Conservation (phyloP, 1,140 invertebrate species). For the Eurosta solidaginis region DNA sequence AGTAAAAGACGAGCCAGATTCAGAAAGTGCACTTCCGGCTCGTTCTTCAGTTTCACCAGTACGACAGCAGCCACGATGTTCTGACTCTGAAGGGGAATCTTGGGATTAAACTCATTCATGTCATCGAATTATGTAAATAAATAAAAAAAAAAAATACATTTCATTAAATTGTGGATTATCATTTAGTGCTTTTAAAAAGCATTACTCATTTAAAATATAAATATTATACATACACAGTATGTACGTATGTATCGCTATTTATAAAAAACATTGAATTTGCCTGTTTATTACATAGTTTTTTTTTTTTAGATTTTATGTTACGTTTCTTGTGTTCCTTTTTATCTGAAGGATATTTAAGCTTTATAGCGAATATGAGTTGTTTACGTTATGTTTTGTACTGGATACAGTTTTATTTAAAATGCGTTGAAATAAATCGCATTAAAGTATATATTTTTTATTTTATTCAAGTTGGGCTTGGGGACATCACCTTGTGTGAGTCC, state of each 20-base stretch:
- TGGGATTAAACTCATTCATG: constrained; percentile 1
- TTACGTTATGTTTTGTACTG: not conserved
- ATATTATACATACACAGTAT: not conserved
- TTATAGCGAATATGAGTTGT: not conserved
- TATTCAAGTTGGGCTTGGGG: too few relatives aligned
- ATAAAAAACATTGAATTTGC: not conserved
- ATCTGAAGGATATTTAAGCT: not conserved
- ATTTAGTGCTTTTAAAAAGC: not conserved
- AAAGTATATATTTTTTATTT: not conserved
- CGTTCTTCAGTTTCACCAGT: not conserved
- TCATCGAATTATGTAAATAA: not conserved
- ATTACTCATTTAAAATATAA: not conserved
- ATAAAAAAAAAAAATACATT: not conserved
- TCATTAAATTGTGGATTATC: not conserved
- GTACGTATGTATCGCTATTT: too few relatives aligned
- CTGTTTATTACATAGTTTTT: not conserved
- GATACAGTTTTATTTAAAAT: constrained; percentile 2
- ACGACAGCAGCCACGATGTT: not conserved
- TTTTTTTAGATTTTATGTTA: not conserved
- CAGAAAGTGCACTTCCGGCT: not conserved
- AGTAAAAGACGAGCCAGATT: constrained; percentile 3
- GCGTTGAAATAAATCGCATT: constrained; percentile 1
- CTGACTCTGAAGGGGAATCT: constrained; percentile 14
- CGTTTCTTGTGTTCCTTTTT: not conserved
- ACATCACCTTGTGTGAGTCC: too few relatives aligned